Conservation (phyloP, 2,888 invertebrate species). For the Megamerina dolium region DNA sequence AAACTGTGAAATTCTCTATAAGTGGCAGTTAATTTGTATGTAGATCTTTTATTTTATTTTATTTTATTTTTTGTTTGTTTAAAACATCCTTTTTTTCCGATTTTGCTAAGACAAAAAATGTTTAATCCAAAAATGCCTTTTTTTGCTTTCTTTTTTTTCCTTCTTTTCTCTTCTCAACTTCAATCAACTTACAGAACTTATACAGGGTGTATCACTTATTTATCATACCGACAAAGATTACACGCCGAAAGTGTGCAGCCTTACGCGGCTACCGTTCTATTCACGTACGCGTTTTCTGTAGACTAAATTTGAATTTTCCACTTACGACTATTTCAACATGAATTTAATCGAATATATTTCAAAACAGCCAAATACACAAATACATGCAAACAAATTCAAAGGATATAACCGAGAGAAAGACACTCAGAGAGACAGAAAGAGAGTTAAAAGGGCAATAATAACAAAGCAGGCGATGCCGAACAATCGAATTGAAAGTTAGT, state of each 20-base stretch:
- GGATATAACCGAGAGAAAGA: constrained; percentile 26
- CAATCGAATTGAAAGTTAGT: no score
- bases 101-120: no score
- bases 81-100: no score
- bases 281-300: constrained; percentile 51
- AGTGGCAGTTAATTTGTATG: constrained; percentile 21
- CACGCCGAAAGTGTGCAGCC: constrained; percentile 51
- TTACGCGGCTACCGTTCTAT: constrained; percentile 50
- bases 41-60: no score
- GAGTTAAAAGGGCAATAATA: no score
- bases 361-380: neutral
- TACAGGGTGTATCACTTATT: constrained; percentile 51
- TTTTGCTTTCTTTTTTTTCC: constrained; percentile 23
- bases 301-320: constrained; percentile 46
- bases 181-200: constrained; percentile 51
- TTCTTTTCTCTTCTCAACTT: no score
- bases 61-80: no score
- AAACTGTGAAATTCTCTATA: no score
- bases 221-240: constrained; percentile 51
- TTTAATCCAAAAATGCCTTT: no score
- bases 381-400: constrained; percentile 11
- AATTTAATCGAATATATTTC: no score
- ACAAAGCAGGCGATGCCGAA: no score
- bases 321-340: constrained; percentile 24
- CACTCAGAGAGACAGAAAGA: no score